phyloP scores from a whole-genome alignment of 2,113 vertebrate genomes.

The Eptesicus fuscus region DNA sequence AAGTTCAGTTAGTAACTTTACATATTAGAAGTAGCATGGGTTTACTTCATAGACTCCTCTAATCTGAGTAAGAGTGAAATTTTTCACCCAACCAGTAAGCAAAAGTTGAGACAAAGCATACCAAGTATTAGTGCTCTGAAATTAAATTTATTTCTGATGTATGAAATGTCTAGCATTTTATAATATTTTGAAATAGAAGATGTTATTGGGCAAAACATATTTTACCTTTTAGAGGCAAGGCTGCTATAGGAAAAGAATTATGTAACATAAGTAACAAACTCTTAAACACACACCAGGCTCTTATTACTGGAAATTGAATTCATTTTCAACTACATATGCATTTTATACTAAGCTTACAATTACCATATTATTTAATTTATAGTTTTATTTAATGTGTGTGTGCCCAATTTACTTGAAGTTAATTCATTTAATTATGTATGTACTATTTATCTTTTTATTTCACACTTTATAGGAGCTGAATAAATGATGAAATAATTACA shows the following conservation, averaged over 20 bases:
- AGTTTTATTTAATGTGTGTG: neutral
- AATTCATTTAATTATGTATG: neutral
- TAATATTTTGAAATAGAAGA: neutral
- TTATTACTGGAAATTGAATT: neutral
- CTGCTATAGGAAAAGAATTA: neutral
- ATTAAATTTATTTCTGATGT: neutral
- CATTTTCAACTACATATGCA: neutral
- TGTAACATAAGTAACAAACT: neutral
- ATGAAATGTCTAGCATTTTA: neutral
- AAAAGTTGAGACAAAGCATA: neutral
- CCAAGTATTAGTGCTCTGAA: neutral
- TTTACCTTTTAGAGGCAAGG: neutral
- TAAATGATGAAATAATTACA: neutral
- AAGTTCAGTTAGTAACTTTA: neutral
- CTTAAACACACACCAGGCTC: neutral
- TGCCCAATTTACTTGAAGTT: neutral
- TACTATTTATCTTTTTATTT: neutral
- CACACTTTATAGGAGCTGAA: neutral
- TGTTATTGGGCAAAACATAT: neutral
- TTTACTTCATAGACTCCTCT: neutral
- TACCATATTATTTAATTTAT: conserved; percentile 11
- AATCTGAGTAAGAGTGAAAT: neutral
- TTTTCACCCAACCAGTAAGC: neutral
- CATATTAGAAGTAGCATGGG: neutral
- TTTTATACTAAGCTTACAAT: neutral